These are phyloP conservation scores for Camponotus floridanus DNA, from an alignment of 1,140 invertebrate species.

Conservation along the genomic window DNA sequence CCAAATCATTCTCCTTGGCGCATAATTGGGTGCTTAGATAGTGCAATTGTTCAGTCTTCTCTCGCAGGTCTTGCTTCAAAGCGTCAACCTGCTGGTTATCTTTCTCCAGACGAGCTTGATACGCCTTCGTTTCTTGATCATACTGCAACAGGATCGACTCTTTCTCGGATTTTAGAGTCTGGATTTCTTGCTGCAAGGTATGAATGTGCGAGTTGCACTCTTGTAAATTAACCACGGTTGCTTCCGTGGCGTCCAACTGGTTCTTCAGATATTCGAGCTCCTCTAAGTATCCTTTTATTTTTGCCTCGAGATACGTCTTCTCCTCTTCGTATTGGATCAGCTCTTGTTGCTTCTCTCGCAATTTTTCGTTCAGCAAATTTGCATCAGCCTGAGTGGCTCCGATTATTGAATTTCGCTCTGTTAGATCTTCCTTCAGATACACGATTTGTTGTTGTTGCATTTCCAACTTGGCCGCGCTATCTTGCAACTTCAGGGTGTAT, in stretches of 20 bases:
- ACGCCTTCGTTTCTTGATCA: constrained; percentile 41
- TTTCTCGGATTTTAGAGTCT: constrained; percentile 63
- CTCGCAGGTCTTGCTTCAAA: constrained; percentile 34
- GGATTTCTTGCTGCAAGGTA: constrained; percentile 79
- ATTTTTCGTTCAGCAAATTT: constrained; percentile 56
- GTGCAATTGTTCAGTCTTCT: constrained; percentile 47
- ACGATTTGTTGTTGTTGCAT: constrained; percentile 51
- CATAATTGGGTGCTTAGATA: constrained; percentile 42
- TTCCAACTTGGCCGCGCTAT: constrained; percentile 5
- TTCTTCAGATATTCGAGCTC: constrained; percentile 65
- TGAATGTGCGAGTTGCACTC: constrained; percentile 66
- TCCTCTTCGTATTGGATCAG: constrained; percentile 67
- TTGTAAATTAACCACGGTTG: constrained; percentile 35
- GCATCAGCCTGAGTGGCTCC: constrained; percentile 62
- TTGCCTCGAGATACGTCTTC: constrained; percentile 65
- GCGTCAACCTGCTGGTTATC: constrained; percentile 11
- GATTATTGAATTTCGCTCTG: constrained; percentile 70
- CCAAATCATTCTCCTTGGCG: constrained; percentile 12
- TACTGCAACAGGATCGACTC: constrained; percentile 62
- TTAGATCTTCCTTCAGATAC: constrained; percentile 66
- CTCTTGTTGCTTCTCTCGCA: constrained; percentile 53
- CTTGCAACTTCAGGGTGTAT: not conserved
- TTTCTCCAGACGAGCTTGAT: constrained; percentile 1
- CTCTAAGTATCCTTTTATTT: constrained; percentile 69
- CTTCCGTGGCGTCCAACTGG: constrained; percentile 65